These are phyloP conservation scores for Chloropsis hardwickii DNA, from an alignment of 2,113 vertebrate species.

Conservation along the genomic window DNA sequence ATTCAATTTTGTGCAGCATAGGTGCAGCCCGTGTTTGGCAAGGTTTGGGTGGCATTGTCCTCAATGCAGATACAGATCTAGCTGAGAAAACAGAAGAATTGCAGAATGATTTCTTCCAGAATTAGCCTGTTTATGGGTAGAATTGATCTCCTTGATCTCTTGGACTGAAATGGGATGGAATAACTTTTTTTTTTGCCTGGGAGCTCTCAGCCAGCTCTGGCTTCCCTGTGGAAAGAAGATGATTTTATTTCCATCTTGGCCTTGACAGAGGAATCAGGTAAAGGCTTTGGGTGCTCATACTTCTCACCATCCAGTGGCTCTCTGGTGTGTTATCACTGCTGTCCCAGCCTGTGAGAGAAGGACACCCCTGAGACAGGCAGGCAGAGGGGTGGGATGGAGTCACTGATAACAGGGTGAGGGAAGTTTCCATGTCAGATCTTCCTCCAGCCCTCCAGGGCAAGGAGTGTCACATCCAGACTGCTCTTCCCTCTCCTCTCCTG, in stretches of 20 bases:
- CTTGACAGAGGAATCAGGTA: neutral
- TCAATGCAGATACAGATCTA: neutral
- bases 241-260: neutral
- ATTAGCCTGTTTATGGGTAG: neutral
- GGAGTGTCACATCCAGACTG: neutral
- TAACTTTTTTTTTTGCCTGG: neutral
- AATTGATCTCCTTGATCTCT: neutral
- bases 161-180: neutral
- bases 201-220: neutral
- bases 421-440: neutral
- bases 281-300: neutral
- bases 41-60: neutral
- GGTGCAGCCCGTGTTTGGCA: neutral
- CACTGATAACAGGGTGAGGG: neutral
- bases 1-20: neutral
- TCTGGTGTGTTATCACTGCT: neutral
- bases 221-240: neutral
- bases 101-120: neutral
- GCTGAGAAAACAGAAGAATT: neutral
- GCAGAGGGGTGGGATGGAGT: neutral
- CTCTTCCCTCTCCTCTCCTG: neutral
- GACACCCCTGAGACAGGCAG: neutral
- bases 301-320: neutral
- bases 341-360: rapidly evolving
- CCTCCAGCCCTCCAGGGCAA: neutral